phyloP scores from a whole-genome alignment of 1,140 invertebrate species.

The Aphaenogaster rudis region DNA sequence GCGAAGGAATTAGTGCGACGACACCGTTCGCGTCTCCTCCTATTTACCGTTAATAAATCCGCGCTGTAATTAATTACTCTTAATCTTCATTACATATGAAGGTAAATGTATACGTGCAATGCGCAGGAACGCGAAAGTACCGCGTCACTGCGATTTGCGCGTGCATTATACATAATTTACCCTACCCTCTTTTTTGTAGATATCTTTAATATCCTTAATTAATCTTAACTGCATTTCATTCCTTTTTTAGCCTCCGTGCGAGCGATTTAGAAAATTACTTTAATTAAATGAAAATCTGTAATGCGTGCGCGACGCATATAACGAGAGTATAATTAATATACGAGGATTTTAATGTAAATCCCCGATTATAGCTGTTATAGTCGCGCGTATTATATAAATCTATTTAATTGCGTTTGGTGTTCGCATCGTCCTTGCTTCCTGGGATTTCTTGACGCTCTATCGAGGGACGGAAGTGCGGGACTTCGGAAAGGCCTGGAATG shows the following conservation, averaged over 20 bases:
- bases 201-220: constrained; percentile 57
- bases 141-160: constrained; percentile 11
- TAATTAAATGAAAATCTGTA: constrained; percentile 52
- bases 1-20: constrained; percentile 41
- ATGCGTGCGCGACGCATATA: constrained; percentile 23
- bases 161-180: constrained; percentile 22
- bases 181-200: constrained; percentile 2
- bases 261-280: constrained; percentile 36
- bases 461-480: constrained; percentile 55
- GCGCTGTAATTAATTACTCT: constrained; percentile 53
- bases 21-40: constrained; percentile 38
- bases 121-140: background rate
- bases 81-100: constrained; percentile 43
- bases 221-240: constrained; percentile 38
- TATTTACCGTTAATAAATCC: constrained; percentile 47
- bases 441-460: constrained; percentile 51
- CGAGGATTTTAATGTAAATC: constrained; percentile 25
- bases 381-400: constrained; percentile 32
- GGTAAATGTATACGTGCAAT: constrained; percentile 32
- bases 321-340: constrained; percentile 47
- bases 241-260: constrained; percentile 3
- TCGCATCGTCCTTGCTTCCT: constrained; percentile 66
- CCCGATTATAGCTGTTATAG: constrained; percentile 35
- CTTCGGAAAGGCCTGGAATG: constrained; percentile 62
- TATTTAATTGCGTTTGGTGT: constrained; percentile 2